Evolutionary conservation across 2,797 vertebrate species (phyloP).

Genomic region (Mormyrus hasselquistii): DNA sequence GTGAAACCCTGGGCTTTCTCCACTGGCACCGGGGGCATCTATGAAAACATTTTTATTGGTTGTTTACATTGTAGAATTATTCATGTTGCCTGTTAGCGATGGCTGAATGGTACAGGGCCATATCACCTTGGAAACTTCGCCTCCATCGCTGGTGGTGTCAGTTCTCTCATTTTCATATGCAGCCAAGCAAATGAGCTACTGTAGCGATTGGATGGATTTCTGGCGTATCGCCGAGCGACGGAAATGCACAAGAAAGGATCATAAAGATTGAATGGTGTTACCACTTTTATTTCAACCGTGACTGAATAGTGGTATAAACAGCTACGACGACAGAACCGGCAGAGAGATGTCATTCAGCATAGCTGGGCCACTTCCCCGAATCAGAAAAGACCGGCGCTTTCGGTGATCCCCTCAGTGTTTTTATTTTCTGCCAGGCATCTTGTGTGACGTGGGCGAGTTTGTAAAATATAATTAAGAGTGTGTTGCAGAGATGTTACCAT

Average conservation of each 20-base stretch:
- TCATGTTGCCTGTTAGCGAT: conserved; percentile 14
- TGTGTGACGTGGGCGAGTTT: conserved; percentile 54
- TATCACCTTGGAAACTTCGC: conserved; percentile 61
- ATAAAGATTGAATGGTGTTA: background rate
- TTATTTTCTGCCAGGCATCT: conserved; percentile 17
- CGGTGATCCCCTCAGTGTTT: background rate
- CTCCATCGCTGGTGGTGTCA: conserved; percentile 35
- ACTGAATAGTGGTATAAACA: background rate
- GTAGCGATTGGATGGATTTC: background rate
- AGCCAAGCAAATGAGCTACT: conserved; percentile 32
- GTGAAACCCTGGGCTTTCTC: background rate
- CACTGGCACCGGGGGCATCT: background rate
- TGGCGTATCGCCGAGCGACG: background rate
- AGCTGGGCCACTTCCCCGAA: background rate
- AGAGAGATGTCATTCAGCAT: background rate
- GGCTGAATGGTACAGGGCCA: conserved; percentile 44
- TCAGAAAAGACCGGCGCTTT: background rate
- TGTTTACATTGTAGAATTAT: background rate
- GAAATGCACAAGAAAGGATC: background rate
- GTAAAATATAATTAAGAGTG: conserved; percentile 58
- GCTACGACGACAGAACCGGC: background rate
- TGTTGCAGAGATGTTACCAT: conserved; percentile 46
- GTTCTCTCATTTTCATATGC: conserved; percentile 32
- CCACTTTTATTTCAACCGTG: background rate
- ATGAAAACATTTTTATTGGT: background rate